A percentile compares a stretch with the other conserved stretches of the same genome.
Evolutionary conservation across 1,140 invertebrate species (phyloP).

Genomic region (Charaxes varanes): DNA sequence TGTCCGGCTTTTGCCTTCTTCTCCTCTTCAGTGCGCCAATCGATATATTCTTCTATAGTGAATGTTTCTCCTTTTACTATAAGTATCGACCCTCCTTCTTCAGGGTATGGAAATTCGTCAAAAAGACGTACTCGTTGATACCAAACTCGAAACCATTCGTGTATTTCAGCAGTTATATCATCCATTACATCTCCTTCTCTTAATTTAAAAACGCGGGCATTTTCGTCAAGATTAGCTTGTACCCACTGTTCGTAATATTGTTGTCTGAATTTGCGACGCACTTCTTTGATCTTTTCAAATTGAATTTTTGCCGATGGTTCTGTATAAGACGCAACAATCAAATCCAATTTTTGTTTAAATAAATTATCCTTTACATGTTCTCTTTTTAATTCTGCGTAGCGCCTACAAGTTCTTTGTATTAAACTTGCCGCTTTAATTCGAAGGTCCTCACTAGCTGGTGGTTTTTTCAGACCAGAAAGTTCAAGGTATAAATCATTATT

Average conservation of each 20-base stretch:
- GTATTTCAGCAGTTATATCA: conserved; percentile 81
- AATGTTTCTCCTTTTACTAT: conserved; percentile 61
- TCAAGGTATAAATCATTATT: conserved; percentile 56
- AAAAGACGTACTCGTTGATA: conserved; percentile 46
- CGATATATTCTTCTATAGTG: conserved; percentile 53
- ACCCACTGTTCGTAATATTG: conserved; percentile 70
- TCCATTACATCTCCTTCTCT: conserved; percentile 77
- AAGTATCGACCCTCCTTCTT: conserved; percentile 62
- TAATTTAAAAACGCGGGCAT: conserved; percentile 71
- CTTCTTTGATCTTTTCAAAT: conserved; percentile 69
- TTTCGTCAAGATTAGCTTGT: conserved; percentile 74
- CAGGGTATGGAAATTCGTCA: conserved; percentile 61
- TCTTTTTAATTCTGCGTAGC: conserved; percentile 52
- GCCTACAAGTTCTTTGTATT: conserved; percentile 43
- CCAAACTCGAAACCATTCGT: conserved; percentile 79
- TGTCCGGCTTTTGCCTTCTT: conserved; percentile 48
- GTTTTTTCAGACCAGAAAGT: conserved; percentile 52
- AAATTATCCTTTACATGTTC: conserved; percentile 31
- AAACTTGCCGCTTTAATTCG: conserved; percentile 36
- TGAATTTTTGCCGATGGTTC: conserved; percentile 59
- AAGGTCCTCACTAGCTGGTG: conserved; percentile 33
- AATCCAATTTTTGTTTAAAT: conserved; percentile 44
- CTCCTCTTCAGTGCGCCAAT: conserved; percentile 47
- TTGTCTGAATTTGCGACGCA: conserved; percentile 68
- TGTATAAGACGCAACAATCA: conserved; percentile 43